A percentile compares a stretch with the other conserved stretches of the same genome.
Evolutionary conservation across 2,797 vertebrate genomes (phyloP).

Genomic region (Takifugu ocellatus): DNA sequence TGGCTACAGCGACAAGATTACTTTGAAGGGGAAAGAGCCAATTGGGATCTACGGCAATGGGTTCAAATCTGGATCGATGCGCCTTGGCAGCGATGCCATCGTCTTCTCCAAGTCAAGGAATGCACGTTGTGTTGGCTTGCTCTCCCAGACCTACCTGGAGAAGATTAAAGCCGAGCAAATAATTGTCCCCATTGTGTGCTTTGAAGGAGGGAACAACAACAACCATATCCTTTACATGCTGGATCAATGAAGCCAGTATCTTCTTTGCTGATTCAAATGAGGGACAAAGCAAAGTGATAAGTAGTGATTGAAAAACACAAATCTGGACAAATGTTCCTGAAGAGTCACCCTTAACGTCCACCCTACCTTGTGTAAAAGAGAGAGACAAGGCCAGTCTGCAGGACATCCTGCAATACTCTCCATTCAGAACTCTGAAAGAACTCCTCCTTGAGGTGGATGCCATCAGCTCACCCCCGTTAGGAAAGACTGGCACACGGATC

Average conservation of each 20-base stretch:
- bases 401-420: slow-evolving; percentile 83
- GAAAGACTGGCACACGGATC: slow-evolving; percentile 86
- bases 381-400: slow-evolving; percentile 78
- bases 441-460: slow-evolving; percentile 80
- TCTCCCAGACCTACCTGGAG: slow-evolving; percentile 90
- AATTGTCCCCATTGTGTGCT: slow-evolving; percentile 85
- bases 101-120: slow-evolving; percentile 88
- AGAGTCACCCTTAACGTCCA: slow-evolving; percentile 50
- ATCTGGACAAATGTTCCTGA: too few relatives aligned
- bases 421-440: slow-evolving; percentile 78
- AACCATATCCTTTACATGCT: slow-evolving; percentile 84
- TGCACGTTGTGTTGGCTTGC: slow-evolving; percentile 83
- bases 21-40: slow-evolving; percentile 78
- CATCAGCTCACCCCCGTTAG: slow-evolving; percentile 58
- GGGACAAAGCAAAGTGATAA: too few relatives aligned
- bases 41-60: slow-evolving; percentile 95
- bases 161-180: slow-evolving; percentile 80
- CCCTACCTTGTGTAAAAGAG: slow-evolving; percentile 46
- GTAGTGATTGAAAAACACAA: too few relatives aligned
- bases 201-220: slow-evolving; percentile 51
- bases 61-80: slow-evolving; percentile 98
- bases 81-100: slow-evolving; percentile 88
- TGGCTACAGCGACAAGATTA: slow-evolving; percentile 91
- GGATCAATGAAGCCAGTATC: neutral
- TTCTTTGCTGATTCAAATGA: neutral